These are phyloP conservation scores for Geodia barretti DNA, from an alignment of 37 sponge, comb jelly and placozoan genomes.

Conservation along the genomic window DNA sequence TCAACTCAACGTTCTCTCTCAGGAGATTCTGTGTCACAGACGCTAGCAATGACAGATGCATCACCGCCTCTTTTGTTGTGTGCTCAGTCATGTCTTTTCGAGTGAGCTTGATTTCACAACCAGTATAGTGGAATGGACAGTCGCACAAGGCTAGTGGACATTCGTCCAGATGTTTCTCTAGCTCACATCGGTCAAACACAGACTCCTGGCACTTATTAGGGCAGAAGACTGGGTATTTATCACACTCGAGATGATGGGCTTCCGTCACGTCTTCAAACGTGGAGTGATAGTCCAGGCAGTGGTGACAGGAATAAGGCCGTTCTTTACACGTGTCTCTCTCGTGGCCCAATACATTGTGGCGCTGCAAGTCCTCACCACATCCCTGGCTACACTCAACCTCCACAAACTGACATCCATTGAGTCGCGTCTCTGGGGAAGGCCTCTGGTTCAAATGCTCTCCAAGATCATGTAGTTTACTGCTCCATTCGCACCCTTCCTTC, in stretches of 20 bases:
- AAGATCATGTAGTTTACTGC: slow-evolving; percentile 1
- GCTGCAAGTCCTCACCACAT: not conserved
- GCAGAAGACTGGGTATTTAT: slow-evolving; percentile 17
- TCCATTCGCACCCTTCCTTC: slow-evolving; percentile 45
- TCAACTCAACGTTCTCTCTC: too few species aligned
- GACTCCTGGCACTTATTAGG: slow-evolving; percentile 14
- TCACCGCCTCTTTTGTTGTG: too few species aligned
- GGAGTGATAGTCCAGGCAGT: slow-evolving; percentile 15
- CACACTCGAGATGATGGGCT: slow-evolving; percentile 13
- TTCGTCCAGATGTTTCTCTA: slow-evolving; percentile 15
- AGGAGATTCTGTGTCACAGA: too few species aligned
- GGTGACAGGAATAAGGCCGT: slow-evolving; percentile 26
- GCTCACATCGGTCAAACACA: slow-evolving; percentile 9
- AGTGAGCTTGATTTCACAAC: slow-evolving; percentile 20
- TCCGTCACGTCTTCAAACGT: slow-evolving; percentile 7
- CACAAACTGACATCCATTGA: slow-evolving; percentile 14
- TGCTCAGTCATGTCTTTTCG: slow-evolving; percentile 6
- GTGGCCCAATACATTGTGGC: not conserved
- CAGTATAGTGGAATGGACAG: slow-evolving; percentile 25
- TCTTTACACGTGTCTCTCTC: not conserved
- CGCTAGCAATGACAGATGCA: too few species aligned
- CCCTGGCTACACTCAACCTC: slow-evolving; percentile 9
- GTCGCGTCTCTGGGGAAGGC: not conserved
- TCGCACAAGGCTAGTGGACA: slow-evolving; percentile 18
- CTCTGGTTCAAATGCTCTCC: slow-evolving; percentile 5